A percentile compares a stretch with the other conserved stretches of the same genome.
phyloP scores from a whole-genome alignment of 1,140 invertebrate genomes.

The Pseudomyrmex gracilis region DNA sequence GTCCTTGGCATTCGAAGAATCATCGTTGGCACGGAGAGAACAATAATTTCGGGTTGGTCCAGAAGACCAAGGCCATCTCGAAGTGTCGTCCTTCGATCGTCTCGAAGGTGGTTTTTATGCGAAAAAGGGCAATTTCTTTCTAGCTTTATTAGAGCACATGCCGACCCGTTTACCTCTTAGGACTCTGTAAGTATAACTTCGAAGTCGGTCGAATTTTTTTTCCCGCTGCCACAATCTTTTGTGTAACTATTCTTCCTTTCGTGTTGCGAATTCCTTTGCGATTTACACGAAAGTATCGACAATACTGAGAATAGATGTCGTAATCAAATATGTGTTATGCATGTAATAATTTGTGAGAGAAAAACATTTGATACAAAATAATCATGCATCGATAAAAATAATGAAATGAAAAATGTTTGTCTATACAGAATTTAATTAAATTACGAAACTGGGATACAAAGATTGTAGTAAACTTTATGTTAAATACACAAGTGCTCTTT shows the following conservation, averaged over 20 bases:
- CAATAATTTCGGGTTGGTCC: conserved; percentile 58
- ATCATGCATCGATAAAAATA: background rate
- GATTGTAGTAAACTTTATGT: background rate
- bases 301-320: conserved; percentile 19
- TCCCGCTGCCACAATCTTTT: conserved; percentile 22
- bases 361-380: background rate
- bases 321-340: conserved; percentile 14
- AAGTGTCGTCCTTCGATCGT: conserved; percentile 67
- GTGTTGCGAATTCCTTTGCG: conserved; percentile 30
- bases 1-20: conserved; percentile 65
- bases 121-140: conserved; percentile 41
- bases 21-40: conserved; percentile 28
- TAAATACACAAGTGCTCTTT: background rate
- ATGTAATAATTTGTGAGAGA: background rate
- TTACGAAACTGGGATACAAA: no score
- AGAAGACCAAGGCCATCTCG: conserved; percentile 53
- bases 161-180: conserved; percentile 43
- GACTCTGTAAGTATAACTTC: conserved; percentile 57
- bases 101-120: conserved; percentile 48
- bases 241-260: conserved; percentile 20
- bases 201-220: conserved; percentile 18
- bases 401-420: background rate
- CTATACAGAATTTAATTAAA: no score
- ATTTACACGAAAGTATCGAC: conserved; percentile 40
- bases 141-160: conserved; percentile 59